phyloP scores from a whole-genome alignment of 1,140 invertebrate genomes.

The Nomia melanderi region DNA sequence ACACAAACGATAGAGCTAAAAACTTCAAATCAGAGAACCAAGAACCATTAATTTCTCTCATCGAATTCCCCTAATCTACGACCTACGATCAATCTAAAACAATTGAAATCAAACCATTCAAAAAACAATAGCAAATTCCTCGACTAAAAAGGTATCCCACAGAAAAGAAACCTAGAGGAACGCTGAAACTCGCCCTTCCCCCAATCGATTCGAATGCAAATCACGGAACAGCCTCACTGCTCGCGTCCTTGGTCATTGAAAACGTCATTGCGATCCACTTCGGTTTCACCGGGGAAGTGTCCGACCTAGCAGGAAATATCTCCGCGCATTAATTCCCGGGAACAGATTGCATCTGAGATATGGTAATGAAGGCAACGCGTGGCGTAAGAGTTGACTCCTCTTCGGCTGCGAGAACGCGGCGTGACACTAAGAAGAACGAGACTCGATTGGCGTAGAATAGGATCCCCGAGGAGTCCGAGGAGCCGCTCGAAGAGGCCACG shows the following conservation, averaged over 20 bases:
- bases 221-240: no score
- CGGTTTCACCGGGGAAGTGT: slow-evolving; percentile 61
- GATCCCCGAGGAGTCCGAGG: slow-evolving; percentile 64
- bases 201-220: background rate
- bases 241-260: slow-evolving; percentile 16
- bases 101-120: no score
- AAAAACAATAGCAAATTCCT: no score
- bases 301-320: slow-evolving; percentile 74
- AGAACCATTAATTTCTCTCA: no score
- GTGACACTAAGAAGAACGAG: slow-evolving; percentile 79
- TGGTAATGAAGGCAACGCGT: slow-evolving; percentile 80
- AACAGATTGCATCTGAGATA: slow-evolving; percentile 80
- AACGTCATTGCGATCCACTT: slow-evolving; percentile 21
- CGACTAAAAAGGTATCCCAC: no score
- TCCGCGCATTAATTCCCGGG: slow-evolving; percentile 76
- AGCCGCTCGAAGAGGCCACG: slow-evolving; percentile 59
- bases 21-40: no score
- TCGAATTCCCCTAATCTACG: no score
- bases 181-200: no score
- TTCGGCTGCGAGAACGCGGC: slow-evolving; percentile 61
- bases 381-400: slow-evolving; percentile 76
- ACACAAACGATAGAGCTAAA: no score
- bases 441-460: slow-evolving; percentile 77
- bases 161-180: no score
- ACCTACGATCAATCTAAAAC: no score